Conservation (phyloP, 2,797 vertebrate species). For the Sorex maritimensis region DNA sequence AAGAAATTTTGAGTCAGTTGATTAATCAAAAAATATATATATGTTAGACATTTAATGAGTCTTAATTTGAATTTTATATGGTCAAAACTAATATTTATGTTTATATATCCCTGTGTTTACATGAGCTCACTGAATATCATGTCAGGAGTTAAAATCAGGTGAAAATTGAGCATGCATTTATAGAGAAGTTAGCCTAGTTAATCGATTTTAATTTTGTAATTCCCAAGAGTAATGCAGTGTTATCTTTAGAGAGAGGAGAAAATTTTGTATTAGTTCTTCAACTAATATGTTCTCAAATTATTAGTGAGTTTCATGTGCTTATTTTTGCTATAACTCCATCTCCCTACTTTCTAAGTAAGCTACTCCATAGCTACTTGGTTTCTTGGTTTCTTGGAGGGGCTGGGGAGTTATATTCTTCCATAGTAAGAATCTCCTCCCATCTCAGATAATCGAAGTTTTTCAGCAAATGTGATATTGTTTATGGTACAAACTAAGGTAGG, state of each 20-base stretch:
- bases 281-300: neutral
- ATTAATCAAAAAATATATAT: neutral
- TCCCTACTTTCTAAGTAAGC: neutral
- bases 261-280: conserved; percentile 1
- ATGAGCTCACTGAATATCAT: conserved; percentile 8
- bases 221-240: neutral
- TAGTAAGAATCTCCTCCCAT: neutral
- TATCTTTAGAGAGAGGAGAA: conserved; percentile 32
- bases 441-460: neutral
- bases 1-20: conserved; percentile 17
- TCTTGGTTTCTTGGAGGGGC: neutral
- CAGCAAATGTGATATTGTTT: neutral
- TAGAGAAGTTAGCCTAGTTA: neutral
- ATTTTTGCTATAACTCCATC: neutral
- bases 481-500: neutral
- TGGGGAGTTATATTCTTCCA: neutral
- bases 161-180: neutral
- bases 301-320: conserved; percentile 7
- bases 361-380: neutral
- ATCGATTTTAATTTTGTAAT: neutral
- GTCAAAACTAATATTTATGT: neutral
- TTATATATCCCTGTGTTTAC: conserved; percentile 17
- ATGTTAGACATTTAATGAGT: neutral
- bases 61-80: conserved; percentile 39
- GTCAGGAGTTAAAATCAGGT: conserved; percentile 21